Evolutionary conservation across 2,888 invertebrate genomes (phyloP).

Genomic region (Leptothorax acervorum): DNA sequence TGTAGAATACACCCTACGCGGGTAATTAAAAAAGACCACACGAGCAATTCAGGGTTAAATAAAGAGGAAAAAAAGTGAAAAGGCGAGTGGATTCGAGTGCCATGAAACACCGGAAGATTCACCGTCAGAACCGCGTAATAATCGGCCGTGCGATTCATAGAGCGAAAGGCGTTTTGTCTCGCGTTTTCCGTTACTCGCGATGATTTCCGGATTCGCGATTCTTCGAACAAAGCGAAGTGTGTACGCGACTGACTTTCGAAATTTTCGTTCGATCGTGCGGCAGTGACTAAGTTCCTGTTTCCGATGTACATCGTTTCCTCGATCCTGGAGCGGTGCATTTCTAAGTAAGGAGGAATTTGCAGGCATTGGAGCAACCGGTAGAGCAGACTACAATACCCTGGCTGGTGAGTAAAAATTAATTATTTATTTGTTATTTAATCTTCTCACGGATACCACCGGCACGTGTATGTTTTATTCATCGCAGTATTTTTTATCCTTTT

Average conservation of each 20-base stretch:
- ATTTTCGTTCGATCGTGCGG: background rate
- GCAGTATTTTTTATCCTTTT: background rate
- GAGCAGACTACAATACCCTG: background rate
- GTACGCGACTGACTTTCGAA: background rate
- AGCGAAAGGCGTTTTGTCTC: no score
- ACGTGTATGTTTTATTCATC: background rate
- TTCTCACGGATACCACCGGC: background rate
- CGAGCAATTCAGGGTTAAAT: background rate
- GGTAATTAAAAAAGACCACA: background rate
- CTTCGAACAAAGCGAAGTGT: background rate
- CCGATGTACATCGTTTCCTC: background rate
- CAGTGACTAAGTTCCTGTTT: background rate
- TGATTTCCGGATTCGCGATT: background rate
- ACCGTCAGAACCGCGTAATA: no score
- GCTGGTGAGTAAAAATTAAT: background rate
- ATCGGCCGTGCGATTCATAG: no score
- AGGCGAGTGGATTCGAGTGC: no score
- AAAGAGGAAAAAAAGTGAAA: background rate
- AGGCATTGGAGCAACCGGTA: background rate
- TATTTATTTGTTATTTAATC: constrained; percentile 1
- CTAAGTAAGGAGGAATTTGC: background rate
- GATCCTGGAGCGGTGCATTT: background rate
- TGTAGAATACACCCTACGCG: background rate
- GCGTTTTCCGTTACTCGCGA: background rate
- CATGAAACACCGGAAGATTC: no score